Evolutionary conservation across 2,797 vertebrate genomes (phyloP), one percentile per base, ranked within the genome.

Genomic region (Chelmon rostratus): DNA sequence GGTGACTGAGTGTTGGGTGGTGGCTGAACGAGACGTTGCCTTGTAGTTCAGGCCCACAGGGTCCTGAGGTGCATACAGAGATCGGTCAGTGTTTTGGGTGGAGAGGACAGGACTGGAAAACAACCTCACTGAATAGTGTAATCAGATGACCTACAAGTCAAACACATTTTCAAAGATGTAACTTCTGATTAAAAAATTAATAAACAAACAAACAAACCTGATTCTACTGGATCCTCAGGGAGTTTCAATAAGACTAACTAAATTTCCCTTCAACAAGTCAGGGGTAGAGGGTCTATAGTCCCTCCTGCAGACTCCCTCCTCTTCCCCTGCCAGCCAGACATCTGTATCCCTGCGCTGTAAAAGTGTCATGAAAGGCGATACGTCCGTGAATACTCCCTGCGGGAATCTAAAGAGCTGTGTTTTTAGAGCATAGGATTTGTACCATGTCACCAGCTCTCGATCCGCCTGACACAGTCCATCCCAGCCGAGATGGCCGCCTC

Each of bases 341-440:
- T 88, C 75, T 87, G 89, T 67, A 79, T 81, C 76, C 52, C 23
- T 40, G 7, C 18, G 33, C 58, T 76, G 78, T 79, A 46, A 87
- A 79, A 81, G 78, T 80, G 78, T 84, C 84, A 69, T 86, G 88
- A 85, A 89, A 90, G 78, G 28, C 0, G 79, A 91, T 76, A 50
- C 31, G 58, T 62, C 58, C 72, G 66, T 71, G 68, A 80, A 86
- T 76, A 75, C 59, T 78, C 84, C 86, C 86, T 0, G 63, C 4
- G 88, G 83, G 86, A 76, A 7, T 72, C 74, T 78, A 21, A 67
- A 82, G 73, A 67, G 73, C 68, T 21, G 63, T 70, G 72, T 70
- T 90, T 84, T 76, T 21, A 87, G 71, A 85, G 69, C 54, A 40
- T 52, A 76, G 84, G 83, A 85, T 92, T 89, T 86, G 82, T 82